phyloP scores from a whole-genome alignment of 2,113 vertebrate species.

The Haplochromis vanheusdeni region DNA sequence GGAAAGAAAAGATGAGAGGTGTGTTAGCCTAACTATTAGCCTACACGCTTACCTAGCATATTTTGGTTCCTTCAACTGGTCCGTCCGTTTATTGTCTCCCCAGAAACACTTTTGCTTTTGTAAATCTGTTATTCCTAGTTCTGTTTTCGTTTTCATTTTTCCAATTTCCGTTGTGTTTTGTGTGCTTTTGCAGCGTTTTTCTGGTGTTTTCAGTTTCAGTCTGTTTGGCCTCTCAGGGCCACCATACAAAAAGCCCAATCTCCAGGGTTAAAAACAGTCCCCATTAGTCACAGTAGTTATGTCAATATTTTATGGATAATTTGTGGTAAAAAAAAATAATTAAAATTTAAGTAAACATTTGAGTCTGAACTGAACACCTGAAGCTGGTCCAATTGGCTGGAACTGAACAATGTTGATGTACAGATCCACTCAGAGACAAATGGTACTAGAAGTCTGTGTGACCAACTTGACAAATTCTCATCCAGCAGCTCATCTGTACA shows the following conservation, averaged over 20 bases:
- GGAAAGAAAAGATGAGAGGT: neutral
- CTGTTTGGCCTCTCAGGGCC: neutral
- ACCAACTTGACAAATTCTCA: neutral
- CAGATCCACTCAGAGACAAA: neutral
- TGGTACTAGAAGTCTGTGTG: neutral
- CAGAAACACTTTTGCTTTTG: neutral
- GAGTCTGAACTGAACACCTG: neutral
- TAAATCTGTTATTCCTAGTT: neutral
- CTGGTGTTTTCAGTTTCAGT: neutral
- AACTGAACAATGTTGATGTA: neutral
- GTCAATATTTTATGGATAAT: neutral
- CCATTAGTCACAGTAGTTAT: neutral
- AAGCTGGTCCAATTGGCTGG: fast-evolving
- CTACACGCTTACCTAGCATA: neutral
- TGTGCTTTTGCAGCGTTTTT: neutral
- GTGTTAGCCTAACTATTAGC: neutral
- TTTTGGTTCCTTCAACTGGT: neutral
- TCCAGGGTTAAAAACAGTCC: neutral
- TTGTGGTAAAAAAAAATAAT: neutral
- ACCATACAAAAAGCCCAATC: fast-evolving
- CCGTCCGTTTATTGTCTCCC: neutral
- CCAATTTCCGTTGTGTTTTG: neutral
- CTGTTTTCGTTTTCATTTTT: neutral
- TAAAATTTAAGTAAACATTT: neutral
- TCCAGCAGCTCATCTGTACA: neutral